phyloP scores from a whole-genome alignment of 1,140 invertebrate species.

The Penaeus chinensis region DNA sequence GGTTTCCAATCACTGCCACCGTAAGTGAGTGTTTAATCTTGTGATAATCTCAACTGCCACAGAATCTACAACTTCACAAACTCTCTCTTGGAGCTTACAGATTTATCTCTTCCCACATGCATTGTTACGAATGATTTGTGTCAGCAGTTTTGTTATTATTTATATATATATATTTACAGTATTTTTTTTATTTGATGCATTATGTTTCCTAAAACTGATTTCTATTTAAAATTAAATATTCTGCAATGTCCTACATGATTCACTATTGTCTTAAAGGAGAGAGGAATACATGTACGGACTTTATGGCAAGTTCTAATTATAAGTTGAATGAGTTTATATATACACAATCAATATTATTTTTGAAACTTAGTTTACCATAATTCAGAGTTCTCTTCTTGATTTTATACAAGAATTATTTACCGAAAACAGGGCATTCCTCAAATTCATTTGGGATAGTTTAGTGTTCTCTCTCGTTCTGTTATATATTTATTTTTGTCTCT shows the following conservation, averaged over 20 bases:
- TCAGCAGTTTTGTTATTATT: constrained; percentile 41
- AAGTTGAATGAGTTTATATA: too few species aligned
- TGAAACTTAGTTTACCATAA: too few species aligned
- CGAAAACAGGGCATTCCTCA: too few species aligned
- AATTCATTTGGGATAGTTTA: too few species aligned
- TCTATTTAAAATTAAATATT: constrained; percentile 29
- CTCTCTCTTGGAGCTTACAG: constrained; percentile 54
- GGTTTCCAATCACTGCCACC: constrained; percentile 55
- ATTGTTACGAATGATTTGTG: constrained; percentile 46
- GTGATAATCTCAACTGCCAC: constrained; percentile 60
- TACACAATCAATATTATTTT: too few species aligned
- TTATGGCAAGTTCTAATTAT: too few species aligned
- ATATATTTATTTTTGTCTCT: too few species aligned
- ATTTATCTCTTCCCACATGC: constrained; percentile 48
- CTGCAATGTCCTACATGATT: background rate
- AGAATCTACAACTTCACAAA: constrained; percentile 40
- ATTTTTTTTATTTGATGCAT: background rate
- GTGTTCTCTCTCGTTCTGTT: too few species aligned
- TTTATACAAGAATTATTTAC: too few species aligned
- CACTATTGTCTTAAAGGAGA: too few species aligned
- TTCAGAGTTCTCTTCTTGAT: too few species aligned
- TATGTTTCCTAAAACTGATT: background rate
- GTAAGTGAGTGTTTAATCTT: constrained; percentile 55
- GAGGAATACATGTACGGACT: too few species aligned
- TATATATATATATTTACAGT: constrained; percentile 13